Base-by-base conservation (phyloP, 2,113 vertebrate species). In the Lutjanus erythropterus region DNA sequence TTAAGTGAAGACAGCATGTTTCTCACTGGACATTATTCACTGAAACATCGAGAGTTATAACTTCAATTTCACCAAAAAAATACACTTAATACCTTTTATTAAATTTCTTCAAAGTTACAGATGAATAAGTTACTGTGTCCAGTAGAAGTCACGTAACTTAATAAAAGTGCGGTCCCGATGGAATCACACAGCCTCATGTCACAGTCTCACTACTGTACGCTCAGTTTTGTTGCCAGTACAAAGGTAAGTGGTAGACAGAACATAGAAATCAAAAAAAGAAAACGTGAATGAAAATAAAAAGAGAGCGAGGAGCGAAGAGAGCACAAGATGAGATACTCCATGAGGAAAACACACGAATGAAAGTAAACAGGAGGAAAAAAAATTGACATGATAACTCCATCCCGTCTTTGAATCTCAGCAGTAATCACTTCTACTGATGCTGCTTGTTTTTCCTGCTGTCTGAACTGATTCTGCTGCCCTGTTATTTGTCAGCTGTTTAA, bases 401-500 rank as follows among this genome's bases (percentile, higher is more conserved):
- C 33, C 11, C 44, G 33, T 33, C 42, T 25, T 23, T 3, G 47
- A 49, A 65, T 7, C 25, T 29, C 29, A 3, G 29, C 49, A 9
- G 37, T 53, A 58, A 76, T 76, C 62, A 37, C 50, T 76, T 47
- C 41, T 21, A 25, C 50, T 5, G 19, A 9, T 1, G 10, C 50
- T 58, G 12, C 3, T 15, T 41, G 21, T 53, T 59, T 60, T 33
- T 53, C 27, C 65, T 52, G 65, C 65, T 60, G 71, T 75, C 64
- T 75, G n/a, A 75, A 64, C 70, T 59, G 76, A 59, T 75, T 66
- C 71, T 19, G 14, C 35, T 10, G 35, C 44, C 35, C 66, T 72
- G 66, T 71, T 71, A 66, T 80, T 80, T 84, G 35, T 74, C 75
- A 75, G 37, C 64, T 58, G 77, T 70, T 78, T 44, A 80, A 71